Percentiles rank a stretch among this genome's conserved stretches.
phyloP scores from a whole-genome alignment of 1,140 invertebrate genomes.

The Drosophila lacertosa region DNA sequence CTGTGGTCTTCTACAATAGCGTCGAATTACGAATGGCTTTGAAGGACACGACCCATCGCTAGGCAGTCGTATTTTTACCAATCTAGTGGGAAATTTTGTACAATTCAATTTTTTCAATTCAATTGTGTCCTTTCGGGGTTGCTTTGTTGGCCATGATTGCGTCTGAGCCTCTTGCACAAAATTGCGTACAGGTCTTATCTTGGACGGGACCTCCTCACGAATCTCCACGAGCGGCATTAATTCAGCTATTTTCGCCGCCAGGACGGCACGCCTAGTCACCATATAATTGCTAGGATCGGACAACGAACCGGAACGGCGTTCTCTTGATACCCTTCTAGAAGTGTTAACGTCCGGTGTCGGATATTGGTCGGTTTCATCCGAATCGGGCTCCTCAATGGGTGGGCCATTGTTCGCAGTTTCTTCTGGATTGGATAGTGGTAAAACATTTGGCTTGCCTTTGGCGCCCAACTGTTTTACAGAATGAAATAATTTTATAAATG shows the following conservation, averaged over 20 bases:
- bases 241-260: background rate
- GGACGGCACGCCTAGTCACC: background rate
- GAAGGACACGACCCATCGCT: background rate
- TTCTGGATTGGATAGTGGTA: too few species aligned
- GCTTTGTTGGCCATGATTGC: constrained; percentile 1
- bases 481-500: too few species aligned
- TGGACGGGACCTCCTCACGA: background rate
- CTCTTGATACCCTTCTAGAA: too few species aligned
- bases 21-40: constrained; percentile 12
- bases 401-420: too few species aligned
- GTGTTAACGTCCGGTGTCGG: too few species aligned
- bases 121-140: background rate
- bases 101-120: too few species aligned
- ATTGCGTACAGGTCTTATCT: constrained; percentile 1
- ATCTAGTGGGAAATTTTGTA: constrained; percentile 6
- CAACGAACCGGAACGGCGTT: too few species aligned
- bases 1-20: constrained; percentile 2
- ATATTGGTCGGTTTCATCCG: too few species aligned
- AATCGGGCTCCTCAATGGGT: too few species aligned
- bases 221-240: constrained; percentile 8
- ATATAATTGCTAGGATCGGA: too few species aligned
- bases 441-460: too few species aligned
- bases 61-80: background rate
- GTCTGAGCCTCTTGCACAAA: constrained; percentile 17
- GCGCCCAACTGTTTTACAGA: too few species aligned